Conservation (phyloP, 2,113 vertebrate species). For the Gasterosteus aculeatus region DNA sequence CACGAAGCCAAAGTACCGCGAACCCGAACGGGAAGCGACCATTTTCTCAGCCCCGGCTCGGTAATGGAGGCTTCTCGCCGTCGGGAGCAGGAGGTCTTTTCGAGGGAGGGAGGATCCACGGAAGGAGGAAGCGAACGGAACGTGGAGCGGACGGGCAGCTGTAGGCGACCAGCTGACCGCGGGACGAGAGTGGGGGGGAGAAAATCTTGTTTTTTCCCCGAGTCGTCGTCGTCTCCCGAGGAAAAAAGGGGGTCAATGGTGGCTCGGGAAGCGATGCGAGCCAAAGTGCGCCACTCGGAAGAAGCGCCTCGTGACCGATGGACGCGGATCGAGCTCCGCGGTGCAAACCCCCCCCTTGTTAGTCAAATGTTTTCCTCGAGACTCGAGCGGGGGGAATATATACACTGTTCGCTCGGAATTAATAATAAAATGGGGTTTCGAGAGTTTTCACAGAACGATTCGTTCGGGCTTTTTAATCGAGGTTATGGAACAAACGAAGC, state of each 20-base stretch:
- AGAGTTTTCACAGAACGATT: background rate
- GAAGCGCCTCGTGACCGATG: constrained; percentile 76
- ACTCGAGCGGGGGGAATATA: background rate
- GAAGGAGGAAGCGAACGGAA: constrained; percentile 81
- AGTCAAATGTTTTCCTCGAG: background rate
- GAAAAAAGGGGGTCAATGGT: constrained; percentile 73
- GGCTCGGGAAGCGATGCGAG: constrained; percentile 77
- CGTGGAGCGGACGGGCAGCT: constrained; percentile 80
- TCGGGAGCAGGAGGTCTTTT: constrained; percentile 66
- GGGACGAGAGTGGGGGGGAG: constrained; percentile 66
- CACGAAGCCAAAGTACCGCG: constrained; percentile 45
- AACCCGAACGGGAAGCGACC: constrained; percentile 58
- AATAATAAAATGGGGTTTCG: constrained; percentile 22
- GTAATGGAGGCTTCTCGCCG: constrained; percentile 77
- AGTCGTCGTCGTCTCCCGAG: constrained; percentile 60
- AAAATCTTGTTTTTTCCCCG: too few species aligned
- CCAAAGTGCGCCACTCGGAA: constrained; percentile 81
- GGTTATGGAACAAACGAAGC: constrained; percentile 27
- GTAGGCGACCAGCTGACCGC: constrained; percentile 86
- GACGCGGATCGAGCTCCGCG: constrained; percentile 78
- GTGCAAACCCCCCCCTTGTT: constrained; percentile 13
- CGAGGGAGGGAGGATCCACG: constrained; percentile 76
- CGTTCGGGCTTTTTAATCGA: background rate
- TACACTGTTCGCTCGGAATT: background rate
- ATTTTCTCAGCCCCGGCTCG: constrained; percentile 67